A percentile compares a stretch with the other conserved stretches of the same genome.
These are phyloP conservation scores for Cephus rjabovi DNA, from an alignment of 2,888 invertebrate species.

Conservation along the genomic window DNA sequence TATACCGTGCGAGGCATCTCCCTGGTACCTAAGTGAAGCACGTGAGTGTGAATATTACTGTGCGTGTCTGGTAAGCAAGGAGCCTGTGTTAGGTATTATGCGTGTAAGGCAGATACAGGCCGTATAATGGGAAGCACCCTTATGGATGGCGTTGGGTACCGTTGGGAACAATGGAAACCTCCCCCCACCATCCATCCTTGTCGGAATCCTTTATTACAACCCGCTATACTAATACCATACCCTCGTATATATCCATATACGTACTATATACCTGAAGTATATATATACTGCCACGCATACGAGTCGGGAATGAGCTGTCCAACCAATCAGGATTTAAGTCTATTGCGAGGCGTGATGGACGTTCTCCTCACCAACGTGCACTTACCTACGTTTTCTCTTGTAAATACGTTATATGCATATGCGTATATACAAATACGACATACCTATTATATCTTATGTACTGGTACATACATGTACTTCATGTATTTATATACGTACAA, in stretches of 20 bases:
- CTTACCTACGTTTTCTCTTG: slow-evolving; percentile 11
- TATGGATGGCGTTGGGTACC: slow-evolving; percentile 60
- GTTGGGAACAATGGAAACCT: slow-evolving; percentile 59
- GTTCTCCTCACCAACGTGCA: slow-evolving; percentile 24
- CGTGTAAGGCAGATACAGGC: slow-evolving; percentile 45
- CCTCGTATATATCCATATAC: slow-evolving; percentile 32
- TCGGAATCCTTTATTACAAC: slow-evolving; percentile 63
- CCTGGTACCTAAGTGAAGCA: background rate
- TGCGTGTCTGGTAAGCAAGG: background rate
- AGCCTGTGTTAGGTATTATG: slow-evolving; percentile 18
- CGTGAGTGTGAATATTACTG: background rate
- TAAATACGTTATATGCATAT: background rate
- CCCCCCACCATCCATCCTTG: slow-evolving; percentile 57
- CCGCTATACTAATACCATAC: slow-evolving; percentile 37
- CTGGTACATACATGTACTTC: background rate
- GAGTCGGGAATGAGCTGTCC: slow-evolving; percentile 50
- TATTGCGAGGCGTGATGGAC: slow-evolving; percentile 56
- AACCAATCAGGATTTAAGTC: slow-evolving; percentile 63
- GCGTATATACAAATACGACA: background rate
- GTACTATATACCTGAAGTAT: slow-evolving; percentile 9
- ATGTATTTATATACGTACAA: no score
- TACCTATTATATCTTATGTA: background rate
- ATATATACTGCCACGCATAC: slow-evolving; percentile 26
- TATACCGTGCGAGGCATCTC: slow-evolving; percentile 38
- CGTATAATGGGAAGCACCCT: slow-evolving; percentile 62